These are phyloP conservation scores for Eremophila alpestris DNA, from an alignment of 2,797 vertebrate genomes.

Conservation along the genomic window DNA sequence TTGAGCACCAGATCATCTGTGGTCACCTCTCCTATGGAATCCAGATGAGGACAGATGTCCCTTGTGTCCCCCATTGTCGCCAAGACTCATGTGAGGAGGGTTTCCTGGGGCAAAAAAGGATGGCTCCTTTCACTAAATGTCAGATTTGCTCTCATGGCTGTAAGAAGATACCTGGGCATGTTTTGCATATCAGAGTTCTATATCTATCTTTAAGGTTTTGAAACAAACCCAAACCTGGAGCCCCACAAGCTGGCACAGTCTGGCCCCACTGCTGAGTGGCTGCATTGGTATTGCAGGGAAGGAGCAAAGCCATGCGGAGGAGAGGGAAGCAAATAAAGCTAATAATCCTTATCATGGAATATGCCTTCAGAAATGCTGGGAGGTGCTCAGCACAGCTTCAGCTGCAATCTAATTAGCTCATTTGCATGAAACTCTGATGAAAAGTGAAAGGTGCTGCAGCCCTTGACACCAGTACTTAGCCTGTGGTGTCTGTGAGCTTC, in stretches of 20 bases:
- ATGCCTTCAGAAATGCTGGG: neutral
- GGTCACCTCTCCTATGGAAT: slow-evolving; percentile 94
- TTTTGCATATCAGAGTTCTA: neutral
- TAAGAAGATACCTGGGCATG: neutral
- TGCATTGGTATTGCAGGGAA: rapidly evolving
- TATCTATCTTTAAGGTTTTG: neutral
- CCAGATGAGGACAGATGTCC: slow-evolving; percentile 91
- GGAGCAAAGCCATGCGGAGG: neutral
- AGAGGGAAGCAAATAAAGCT: neutral
- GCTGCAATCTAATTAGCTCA: neutral
- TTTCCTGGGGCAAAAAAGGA: neutral
- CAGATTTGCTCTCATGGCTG: neutral
- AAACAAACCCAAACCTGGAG: neutral
- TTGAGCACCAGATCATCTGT: slow-evolving; percentile 94
- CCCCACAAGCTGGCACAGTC: neutral
- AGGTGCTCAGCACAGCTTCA: neutral
- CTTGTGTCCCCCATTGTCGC: slow-evolving; percentile 84
- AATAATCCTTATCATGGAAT: neutral
- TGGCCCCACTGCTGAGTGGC: neutral
- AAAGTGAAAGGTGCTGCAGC: slow-evolving; percentile 3
- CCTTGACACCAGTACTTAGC: neutral
- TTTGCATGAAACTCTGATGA: neutral
- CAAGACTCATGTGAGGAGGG: neutral
- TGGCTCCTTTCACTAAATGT: neutral
- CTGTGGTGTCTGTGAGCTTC: neutral